A percentile compares a stretch with the other conserved stretches of the same genome.
These are phyloP conservation scores for Tachina lurida DNA, from an alignment of 2,888 invertebrate species.

Conservation along the genomic window DNA sequence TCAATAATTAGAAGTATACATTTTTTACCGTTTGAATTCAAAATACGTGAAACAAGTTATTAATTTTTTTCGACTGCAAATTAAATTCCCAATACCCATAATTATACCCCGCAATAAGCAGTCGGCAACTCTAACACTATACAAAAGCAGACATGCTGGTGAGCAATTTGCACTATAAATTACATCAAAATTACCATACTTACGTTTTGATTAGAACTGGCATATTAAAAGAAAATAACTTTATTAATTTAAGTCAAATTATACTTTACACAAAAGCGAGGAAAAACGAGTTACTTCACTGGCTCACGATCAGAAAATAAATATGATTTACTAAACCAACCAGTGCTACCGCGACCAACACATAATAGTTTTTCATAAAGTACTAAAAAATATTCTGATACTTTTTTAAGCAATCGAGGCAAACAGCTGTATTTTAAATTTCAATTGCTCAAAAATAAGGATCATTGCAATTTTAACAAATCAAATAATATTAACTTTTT, in stretches of 20 bases:
- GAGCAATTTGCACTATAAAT: not conserved
- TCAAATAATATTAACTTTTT: conserved; percentile 7
- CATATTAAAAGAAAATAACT: conserved; percentile 72
- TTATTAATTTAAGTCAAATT: not conserved
- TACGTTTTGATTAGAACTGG: conserved; percentile 80
- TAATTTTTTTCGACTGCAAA: too few species aligned
- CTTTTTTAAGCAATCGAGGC: too few species aligned
- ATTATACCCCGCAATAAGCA: not conserved
- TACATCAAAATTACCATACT: conserved; percentile 72
- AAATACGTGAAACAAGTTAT: too few species aligned
- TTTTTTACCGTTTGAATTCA: too few species aligned
- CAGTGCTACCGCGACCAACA: too few species aligned
- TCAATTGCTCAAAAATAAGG: not conserved
- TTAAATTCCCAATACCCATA: not conserved
- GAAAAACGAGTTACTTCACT: not conserved
- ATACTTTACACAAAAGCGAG: too few species aligned
- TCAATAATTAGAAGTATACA: too few species aligned
- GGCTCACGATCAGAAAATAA: not conserved
- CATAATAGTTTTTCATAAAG: too few species aligned
- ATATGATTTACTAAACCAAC: not conserved
- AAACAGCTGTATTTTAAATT: not conserved
- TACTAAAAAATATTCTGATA: too few species aligned
- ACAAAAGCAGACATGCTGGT: not conserved
- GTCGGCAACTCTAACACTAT: not conserved
- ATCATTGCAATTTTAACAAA: not conserved